Base-by-base conservation (phyloP, 92 coral and sea anemone genomes). In the Bergia puertoricense region DNA sequence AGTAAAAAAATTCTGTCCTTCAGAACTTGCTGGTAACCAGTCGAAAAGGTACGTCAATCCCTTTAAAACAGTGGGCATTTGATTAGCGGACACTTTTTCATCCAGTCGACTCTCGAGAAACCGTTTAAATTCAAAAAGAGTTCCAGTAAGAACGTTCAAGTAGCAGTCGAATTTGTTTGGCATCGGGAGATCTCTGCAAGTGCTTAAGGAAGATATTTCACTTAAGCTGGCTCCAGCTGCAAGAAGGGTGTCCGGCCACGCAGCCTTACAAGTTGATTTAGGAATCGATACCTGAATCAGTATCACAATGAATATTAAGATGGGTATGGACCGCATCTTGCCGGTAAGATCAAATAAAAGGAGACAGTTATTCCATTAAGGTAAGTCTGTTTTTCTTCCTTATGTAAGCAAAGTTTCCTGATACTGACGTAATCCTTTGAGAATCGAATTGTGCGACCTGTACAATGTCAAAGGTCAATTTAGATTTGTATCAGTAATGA, bases 91-190 rank as follows among this genome's bases (percentile, higher is more conserved):
- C 45, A 18, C 85, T 62, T 30, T 16, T 77, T 86, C 89, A 6
- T 77, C 13, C 83, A 86, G 89, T 62, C 56, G 65, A 62, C 65
- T 77, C 85, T 86, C 71, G 6, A 59, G 40, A 62, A 86, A 77
- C 30, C 74, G 51, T 77, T 86, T 76, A 30, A 86, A 86, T 0
- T 41, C 80, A 22, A 83, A 22, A 40, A 86, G 89, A 62, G 11
- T 37, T 57, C 0, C 89, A n/a, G 59, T 86, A 45, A 77, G 85
- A 37, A 30, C 13, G 9, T 37, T 37, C 66, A 59, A 30, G 85
- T 77, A 86, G 50, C 89, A 86, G 42, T 86, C 85, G 77, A 77
- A 43, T 59, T 20, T 62, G 20, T 62, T 2, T 62, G 69, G 69
- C 69, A 62, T 62, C 69, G 20, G 69, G 20, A 62, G 69, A 3